Evolutionary conservation across 2,888 invertebrate species (phyloP).

Genomic region (Tetanocera ferruginea): DNA sequence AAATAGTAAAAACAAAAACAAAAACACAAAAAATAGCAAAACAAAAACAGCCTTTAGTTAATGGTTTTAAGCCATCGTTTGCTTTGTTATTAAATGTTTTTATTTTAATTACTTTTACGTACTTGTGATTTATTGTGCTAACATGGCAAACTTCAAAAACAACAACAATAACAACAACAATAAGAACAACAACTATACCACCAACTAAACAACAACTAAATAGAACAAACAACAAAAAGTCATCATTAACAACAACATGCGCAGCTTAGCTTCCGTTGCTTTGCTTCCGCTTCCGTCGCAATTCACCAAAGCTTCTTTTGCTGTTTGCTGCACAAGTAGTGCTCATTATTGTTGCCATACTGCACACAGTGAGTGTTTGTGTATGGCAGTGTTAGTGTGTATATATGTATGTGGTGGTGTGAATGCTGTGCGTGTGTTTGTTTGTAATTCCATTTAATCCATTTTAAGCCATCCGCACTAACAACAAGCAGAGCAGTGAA

Average conservation of each 20-base stretch:
- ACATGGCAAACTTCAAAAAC: not conserved
- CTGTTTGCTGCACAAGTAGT: constrained; percentile 13
- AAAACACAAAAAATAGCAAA: too few species aligned
- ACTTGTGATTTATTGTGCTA: not conserved
- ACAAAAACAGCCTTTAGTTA: too few species aligned
- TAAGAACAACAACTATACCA: constrained; percentile 27
- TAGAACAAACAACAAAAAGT: too few species aligned
- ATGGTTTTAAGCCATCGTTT: too few species aligned
- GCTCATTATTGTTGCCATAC: constrained; percentile 5
- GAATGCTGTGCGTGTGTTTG: too few species aligned
- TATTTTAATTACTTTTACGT: not conserved
- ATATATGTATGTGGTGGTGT: not conserved
- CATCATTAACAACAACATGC: not conserved
- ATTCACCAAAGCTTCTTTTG: not conserved
- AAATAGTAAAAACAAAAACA: too few species aligned
- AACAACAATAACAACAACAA: constrained; percentile 6
- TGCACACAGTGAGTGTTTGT: not conserved
- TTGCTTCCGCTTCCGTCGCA: constrained; percentile 21
- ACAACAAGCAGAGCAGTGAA: too few species aligned
- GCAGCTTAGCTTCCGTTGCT: constrained; percentile 4
- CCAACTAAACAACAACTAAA: not conserved
- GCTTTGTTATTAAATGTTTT: not conserved
- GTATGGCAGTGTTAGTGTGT: not conserved
- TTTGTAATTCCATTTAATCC: too few species aligned
- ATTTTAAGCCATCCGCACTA: too few species aligned